These are phyloP conservation scores for Ictalurus furcatus DNA, from an alignment of 2,113 vertebrate species.

Conservation along the genomic window DNA sequence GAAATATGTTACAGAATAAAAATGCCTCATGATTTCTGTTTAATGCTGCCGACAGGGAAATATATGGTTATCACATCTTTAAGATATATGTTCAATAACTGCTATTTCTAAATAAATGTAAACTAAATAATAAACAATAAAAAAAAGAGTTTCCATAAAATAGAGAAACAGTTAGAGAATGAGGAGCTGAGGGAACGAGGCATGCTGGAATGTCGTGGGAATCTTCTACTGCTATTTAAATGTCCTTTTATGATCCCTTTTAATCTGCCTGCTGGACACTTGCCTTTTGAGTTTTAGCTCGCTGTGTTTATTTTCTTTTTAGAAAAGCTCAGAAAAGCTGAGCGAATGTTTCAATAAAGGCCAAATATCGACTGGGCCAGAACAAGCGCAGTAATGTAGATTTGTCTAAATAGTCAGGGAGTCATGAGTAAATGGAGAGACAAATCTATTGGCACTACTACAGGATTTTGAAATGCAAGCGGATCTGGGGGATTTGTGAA, in stretches of 20 bases:
- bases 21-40: neutral
- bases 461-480: neutral
- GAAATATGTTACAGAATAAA: neutral
- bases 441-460: neutral
- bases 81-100: slow-evolving; percentile 8
- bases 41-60: neutral
- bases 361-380: neutral
- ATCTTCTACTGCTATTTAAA: slow-evolving; percentile 47
- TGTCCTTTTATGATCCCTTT: slow-evolving; percentile 38
- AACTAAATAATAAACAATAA: neutral
- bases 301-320: slow-evolving; percentile 33
- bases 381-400: neutral
- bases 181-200: slow-evolving; percentile 41
- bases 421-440: neutral
- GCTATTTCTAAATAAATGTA: neutral
- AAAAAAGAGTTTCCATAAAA: slow-evolving; percentile 41
- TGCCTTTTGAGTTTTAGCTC: slow-evolving; percentile 20
- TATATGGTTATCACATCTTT: neutral
- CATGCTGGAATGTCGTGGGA: slow-evolving; percentile 46
- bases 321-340: slow-evolving; percentile 1
- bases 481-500: neutral
- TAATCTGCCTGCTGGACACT: slow-evolving; percentile 19
- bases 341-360: neutral
- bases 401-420: neutral
- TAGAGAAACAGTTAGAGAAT: slow-evolving; percentile 46